A percentile compares a stretch with the other conserved stretches of the same genome.
These are phyloP conservation scores for Nestor notabilis DNA, from an alignment of 2,113 vertebrate genomes.

Conservation along the genomic window DNA sequence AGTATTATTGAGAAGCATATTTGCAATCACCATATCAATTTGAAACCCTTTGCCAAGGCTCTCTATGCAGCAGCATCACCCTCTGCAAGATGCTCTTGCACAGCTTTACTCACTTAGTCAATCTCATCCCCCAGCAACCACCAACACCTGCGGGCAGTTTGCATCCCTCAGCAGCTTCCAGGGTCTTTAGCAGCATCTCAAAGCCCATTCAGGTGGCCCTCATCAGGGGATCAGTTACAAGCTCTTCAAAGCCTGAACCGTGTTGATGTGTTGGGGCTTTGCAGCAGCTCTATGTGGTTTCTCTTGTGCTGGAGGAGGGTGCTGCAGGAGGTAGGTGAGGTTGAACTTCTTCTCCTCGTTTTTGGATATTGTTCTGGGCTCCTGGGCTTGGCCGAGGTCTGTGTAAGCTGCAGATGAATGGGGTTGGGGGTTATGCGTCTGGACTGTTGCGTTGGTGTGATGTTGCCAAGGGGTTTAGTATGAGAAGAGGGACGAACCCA, in stretches of 20 bases:
- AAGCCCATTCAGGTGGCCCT: background rate
- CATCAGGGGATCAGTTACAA: too few relatives aligned
- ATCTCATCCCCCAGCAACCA: background rate
- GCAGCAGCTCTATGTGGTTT: fast-evolving
- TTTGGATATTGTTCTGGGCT: fast-evolving
- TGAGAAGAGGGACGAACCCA: background rate
- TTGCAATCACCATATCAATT: fast-evolving
- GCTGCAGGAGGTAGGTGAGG: background rate
- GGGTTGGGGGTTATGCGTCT: background rate
- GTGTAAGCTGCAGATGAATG: background rate
- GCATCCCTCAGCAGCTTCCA: background rate
- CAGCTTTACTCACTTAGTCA: background rate
- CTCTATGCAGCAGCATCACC: background rate
- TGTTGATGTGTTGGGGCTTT: fast-evolving
- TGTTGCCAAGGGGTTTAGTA: background rate
- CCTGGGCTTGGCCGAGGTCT: background rate
- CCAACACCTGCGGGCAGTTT: background rate
- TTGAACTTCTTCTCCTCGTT: background rate
- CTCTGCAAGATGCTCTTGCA: background rate
- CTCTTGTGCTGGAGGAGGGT: fast-evolving
- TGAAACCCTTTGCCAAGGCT: background rate
- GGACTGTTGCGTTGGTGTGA: background rate
- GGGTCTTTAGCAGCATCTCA: background rate
- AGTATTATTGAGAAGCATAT: background rate
- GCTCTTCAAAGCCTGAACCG: background rate